phyloP scores from a whole-genome alignment of 2,113 vertebrate genomes.

The Natator depressus region DNA sequence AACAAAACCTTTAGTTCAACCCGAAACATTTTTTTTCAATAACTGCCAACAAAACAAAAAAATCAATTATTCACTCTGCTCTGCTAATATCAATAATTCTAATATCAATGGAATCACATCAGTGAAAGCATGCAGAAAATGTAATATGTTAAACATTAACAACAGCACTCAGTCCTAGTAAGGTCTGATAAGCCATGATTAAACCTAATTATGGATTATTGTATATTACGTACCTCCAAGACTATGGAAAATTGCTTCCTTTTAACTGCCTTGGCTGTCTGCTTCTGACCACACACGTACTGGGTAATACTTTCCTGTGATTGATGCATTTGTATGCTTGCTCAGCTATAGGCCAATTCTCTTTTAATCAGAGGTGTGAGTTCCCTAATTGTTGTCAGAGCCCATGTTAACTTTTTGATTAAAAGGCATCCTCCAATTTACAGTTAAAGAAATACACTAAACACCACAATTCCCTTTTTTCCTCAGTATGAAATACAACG shows the following conservation, averaged over 20 bases:
- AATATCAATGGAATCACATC: slow-evolving; percentile 21
- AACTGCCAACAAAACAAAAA: not conserved
- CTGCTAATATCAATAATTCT: not conserved
- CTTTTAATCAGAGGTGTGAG: slow-evolving; percentile 76
- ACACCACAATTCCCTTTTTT: not conserved
- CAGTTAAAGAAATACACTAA: not conserved
- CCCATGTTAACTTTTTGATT: slow-evolving; percentile 55
- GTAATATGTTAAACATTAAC: slow-evolving; percentile 52
- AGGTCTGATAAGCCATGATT: slow-evolving; percentile 67
- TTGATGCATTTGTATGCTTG: slow-evolving; percentile 72
- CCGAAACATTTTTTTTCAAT: not conserved
- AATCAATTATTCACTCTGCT: not conserved
- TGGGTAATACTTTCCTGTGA: slow-evolving; percentile 54
- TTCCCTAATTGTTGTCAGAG: slow-evolving; percentile 63
- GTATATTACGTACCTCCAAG: slow-evolving; percentile 72
- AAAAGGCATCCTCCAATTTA: slow-evolving; percentile 49
- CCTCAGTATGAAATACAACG: not conserved
- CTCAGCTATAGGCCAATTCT: slow-evolving; percentile 42
- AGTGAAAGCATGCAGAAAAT: not conserved
- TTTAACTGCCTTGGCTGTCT: slow-evolving; percentile 68
- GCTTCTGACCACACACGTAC: slow-evolving; percentile 48
- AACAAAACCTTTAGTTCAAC: not conserved
- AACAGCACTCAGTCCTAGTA: slow-evolving; percentile 40
- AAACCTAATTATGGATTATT: slow-evolving; percentile 73
- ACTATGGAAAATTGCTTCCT: slow-evolving; percentile 73